Conservation (phyloP, 2,888 invertebrate genomes). For the Agriopis marginaria region DNA sequence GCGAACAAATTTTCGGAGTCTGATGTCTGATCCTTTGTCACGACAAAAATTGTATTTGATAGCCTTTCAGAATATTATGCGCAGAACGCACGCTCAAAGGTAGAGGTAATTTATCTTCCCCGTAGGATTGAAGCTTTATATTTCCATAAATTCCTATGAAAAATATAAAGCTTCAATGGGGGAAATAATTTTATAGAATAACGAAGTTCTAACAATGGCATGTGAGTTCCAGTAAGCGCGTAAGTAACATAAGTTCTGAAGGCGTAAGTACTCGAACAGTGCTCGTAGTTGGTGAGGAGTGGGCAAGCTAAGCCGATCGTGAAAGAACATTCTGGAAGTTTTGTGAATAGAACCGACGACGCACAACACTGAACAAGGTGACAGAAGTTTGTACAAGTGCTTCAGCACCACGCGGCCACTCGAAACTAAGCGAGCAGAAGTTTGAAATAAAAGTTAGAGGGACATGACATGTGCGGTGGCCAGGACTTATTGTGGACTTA, state of each 20-base stretch:
- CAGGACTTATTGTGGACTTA: constrained; percentile 37
- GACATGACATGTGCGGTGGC: constrained; percentile 42
- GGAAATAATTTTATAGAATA: constrained; percentile 56
- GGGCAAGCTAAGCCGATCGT: constrained; percentile 80
- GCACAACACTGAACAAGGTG: constrained; percentile 70
- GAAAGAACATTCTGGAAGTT: constrained; percentile 74
- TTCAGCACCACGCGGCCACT: constrained; percentile 59
- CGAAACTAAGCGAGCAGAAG: constrained; percentile 60
- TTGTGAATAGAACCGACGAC: constrained; percentile 71
- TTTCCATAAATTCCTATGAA: constrained; percentile 32
- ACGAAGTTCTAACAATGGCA: constrained; percentile 70
- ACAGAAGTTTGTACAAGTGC: constrained; percentile 70
- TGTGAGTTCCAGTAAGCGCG: constrained; percentile 46
- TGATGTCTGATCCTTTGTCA: constrained; percentile 63
- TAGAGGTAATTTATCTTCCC: constrained; percentile 43
- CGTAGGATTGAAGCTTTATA: constrained; percentile 39
- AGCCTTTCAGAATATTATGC: constrained; percentile 59
- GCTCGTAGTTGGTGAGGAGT: constrained; percentile 72
- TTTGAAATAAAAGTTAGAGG: constrained; percentile 53
- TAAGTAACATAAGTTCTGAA: constrained; percentile 64
- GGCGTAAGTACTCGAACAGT: constrained; percentile 72
- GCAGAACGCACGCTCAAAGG: constrained; percentile 47
- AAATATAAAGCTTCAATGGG: constrained; percentile 29
- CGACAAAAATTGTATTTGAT: constrained; percentile 64
- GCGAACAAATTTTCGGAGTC: constrained; percentile 63